A percentile compares a stretch with the other conserved stretches of the same genome.
Conservation (phyloP, 2,888 invertebrate species). For the Netelia melanura region DNA sequence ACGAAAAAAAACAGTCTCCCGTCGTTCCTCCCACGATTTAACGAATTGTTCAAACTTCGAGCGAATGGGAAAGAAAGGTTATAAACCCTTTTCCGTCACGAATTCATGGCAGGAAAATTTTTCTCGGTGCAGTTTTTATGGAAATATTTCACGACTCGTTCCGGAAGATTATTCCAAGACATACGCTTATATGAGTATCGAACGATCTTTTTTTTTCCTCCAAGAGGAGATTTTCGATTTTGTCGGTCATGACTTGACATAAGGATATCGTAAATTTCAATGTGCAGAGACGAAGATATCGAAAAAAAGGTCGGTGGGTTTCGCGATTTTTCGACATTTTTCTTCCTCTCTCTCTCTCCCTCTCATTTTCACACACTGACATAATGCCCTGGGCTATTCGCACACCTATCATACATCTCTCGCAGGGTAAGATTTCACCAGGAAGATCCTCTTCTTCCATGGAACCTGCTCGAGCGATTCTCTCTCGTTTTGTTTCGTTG, state of each 20-base stretch:
- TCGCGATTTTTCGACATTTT: conserved; percentile 75
- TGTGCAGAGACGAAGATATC: conserved; percentile 23
- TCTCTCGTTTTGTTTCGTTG: conserved; percentile 71
- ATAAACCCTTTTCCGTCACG: conserved; percentile 28
- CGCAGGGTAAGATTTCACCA: conserved; percentile 19
- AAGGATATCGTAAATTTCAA: conserved; percentile 58
- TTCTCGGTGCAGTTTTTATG: conserved; percentile 1
- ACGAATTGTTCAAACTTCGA: conserved; percentile 40
- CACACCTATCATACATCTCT: conserved; percentile 42
- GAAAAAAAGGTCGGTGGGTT: conserved; percentile 72
- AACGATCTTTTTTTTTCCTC: conserved; percentile 3
- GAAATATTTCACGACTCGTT: neutral
- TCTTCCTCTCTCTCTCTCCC: conserved; percentile 40
- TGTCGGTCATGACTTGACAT: conserved; percentile 31
- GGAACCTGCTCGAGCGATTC: conserved; percentile 72
- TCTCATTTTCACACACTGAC: conserved; percentile 1
- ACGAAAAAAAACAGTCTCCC: conserved; percentile 1
- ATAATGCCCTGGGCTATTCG: conserved; percentile 15
- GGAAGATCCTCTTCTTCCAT: conserved; percentile 12
- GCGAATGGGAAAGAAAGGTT: conserved; percentile 13
- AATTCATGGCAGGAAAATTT: conserved; percentile 29
- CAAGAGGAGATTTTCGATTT: conserved; percentile 37
- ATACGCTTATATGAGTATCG: neutral
- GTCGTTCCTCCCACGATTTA: conserved; percentile 17
- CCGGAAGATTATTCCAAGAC: neutral